Conservation (phyloP, 2,888 invertebrate genomes). For the Sarcophaga variegata region DNA sequence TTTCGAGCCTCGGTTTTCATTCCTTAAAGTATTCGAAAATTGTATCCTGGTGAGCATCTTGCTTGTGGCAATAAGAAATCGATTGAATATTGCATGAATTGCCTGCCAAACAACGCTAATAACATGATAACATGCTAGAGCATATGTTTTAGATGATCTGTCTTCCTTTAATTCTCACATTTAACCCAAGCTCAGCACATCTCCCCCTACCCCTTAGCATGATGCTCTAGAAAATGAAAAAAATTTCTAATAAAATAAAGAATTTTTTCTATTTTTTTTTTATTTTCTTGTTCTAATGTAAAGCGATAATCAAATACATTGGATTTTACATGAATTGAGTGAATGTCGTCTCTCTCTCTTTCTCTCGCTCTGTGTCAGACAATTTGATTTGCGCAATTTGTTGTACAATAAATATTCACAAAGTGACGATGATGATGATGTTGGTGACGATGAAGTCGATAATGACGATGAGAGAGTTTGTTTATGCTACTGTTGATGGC, state of each 20-base stretch:
- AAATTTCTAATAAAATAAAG: background rate
- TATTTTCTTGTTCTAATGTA: background rate
- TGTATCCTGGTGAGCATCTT: too few species aligned
- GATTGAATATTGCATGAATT: too few species aligned
- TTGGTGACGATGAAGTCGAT: background rate
- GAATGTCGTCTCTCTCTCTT: slow-evolving; percentile 11
- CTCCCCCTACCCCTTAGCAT: too few species aligned
- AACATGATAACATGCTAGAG: too few species aligned
- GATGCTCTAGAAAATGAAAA: too few species aligned
- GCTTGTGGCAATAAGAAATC: too few species aligned
- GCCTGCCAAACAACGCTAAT: too few species aligned
- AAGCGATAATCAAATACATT: slow-evolving; percentile 56
- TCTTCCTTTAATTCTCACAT: too few species aligned
- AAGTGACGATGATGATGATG: slow-evolving; percentile 31
- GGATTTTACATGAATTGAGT: slow-evolving; percentile 55
- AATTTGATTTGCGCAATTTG: slow-evolving; percentile 66
- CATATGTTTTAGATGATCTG: too few species aligned
- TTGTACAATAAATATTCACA: slow-evolving; percentile 64
- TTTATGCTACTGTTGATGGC: slow-evolving; percentile 17
- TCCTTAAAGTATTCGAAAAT: too few species aligned
- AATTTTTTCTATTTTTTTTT: background rate
- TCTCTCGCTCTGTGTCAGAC: slow-evolving; percentile 22
- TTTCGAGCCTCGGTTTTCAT: too few species aligned
- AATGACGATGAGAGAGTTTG: background rate
- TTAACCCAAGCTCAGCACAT: too few species aligned